These are phyloP conservation scores for Dissostichus mawsoni DNA, from an alignment of 2,113 vertebrate species.

Conservation along the genomic window DNA sequence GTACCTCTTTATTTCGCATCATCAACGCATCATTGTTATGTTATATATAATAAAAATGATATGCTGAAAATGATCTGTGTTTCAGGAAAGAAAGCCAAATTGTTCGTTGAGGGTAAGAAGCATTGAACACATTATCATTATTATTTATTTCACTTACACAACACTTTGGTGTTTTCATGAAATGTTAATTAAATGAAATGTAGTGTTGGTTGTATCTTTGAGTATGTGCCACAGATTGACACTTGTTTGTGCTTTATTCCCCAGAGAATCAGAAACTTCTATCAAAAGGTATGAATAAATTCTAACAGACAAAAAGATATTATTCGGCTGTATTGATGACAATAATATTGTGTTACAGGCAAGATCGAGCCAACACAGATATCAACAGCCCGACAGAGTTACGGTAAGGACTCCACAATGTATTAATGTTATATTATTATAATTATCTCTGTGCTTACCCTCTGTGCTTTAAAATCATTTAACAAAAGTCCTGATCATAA, in stretches of 20 bases:
- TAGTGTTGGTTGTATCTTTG: background rate
- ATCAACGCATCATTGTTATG: background rate
- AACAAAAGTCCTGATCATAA: too few relatives aligned
- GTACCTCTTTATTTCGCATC: slow-evolving; percentile 13
- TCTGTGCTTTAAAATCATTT: background rate
- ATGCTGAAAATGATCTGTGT: background rate
- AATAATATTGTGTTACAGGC: background rate
- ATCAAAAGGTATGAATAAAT: rapidly evolving
- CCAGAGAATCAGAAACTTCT: slow-evolving; percentile 18
- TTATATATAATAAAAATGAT: background rate
- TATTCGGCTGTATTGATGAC: background rate
- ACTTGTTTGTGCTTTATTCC: background rate
- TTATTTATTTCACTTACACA: background rate
- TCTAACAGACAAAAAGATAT: background rate
- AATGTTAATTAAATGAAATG: background rate
- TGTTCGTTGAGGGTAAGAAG: slow-evolving; percentile 22
- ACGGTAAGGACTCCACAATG: slow-evolving; percentile 33
- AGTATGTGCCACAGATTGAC: background rate
- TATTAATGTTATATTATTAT: background rate
- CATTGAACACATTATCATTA: background rate
- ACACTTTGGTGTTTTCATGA: background rate
- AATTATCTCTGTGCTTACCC: background rate
- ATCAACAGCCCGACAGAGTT: rapidly evolving
- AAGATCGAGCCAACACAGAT: rapidly evolving
- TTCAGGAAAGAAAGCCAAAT: background rate